phyloP scores from a whole-genome alignment of 2,888 invertebrate genomes.

The Brachyptera risi region DNA sequence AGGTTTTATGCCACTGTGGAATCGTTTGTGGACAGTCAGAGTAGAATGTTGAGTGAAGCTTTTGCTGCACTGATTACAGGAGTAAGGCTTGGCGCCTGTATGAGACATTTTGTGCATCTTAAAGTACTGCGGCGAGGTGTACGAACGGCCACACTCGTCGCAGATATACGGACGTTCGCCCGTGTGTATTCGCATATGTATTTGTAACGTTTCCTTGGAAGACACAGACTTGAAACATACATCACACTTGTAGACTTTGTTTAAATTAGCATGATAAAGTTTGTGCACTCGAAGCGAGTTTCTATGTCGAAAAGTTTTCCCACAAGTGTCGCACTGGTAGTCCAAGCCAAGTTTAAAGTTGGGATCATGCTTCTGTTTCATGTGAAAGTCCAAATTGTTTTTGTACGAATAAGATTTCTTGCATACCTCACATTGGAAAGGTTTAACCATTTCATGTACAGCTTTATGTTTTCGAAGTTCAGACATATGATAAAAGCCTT shows the following conservation, averaged over 20 bases:
- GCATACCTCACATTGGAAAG: constrained; percentile 27
- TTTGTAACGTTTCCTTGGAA: constrained; percentile 32
- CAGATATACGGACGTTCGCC: constrained; percentile 30
- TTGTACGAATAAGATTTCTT: constrained; percentile 25
- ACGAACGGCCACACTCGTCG: constrained; percentile 23
- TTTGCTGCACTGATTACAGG: constrained; percentile 50
- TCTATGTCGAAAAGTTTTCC: constrained; percentile 26
- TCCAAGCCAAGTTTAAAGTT: constrained; percentile 11
- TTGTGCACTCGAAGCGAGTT: constrained; percentile 32
- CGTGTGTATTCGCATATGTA: constrained; percentile 33
- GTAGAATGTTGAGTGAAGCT: constrained; percentile 46
- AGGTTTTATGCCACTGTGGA: constrained; percentile 45
- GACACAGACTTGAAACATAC: constrained; percentile 33
- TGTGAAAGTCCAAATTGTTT: constrained; percentile 24
- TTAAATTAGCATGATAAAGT: constrained; percentile 31
- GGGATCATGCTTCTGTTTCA: constrained; percentile 25
- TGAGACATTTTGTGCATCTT: constrained; percentile 46
- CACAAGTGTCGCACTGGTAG: constrained; percentile 28
- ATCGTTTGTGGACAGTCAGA: constrained; percentile 44
- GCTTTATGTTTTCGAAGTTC: constrained; percentile 47
- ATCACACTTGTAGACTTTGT: constrained; percentile 32
- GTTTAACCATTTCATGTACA: constrained; percentile 38
- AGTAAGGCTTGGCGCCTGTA: constrained; percentile 52
- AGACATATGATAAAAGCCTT: constrained; percentile 47
- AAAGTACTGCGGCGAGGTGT: constrained; percentile 45